These are phyloP conservation scores for Scaptomyza parva DNA, from an alignment of 2,888 invertebrate genomes.

Conservation along the genomic window DNA sequence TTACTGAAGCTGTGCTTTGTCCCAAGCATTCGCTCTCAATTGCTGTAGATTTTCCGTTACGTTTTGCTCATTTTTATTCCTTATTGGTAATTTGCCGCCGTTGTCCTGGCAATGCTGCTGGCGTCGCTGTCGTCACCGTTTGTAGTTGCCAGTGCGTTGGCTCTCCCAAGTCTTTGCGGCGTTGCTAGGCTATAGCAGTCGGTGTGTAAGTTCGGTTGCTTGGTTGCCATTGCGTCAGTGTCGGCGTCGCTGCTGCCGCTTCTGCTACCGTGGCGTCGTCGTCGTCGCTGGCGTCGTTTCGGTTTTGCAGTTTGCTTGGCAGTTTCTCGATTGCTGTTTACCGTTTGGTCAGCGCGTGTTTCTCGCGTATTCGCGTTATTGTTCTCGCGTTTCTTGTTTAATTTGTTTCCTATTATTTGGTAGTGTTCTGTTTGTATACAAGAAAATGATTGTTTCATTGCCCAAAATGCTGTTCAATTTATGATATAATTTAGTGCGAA, in stretches of 20 bases:
- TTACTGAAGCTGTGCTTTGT: constrained; percentile 15
- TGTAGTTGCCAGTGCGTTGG: constrained; percentile 31
- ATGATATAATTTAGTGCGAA: constrained; percentile 52
- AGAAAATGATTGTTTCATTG: constrained; percentile 35
- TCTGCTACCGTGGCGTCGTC: constrained; percentile 1
- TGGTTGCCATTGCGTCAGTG: constrained; percentile 54
- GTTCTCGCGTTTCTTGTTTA: constrained; percentile 31
- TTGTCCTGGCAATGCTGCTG: constrained; percentile 63
- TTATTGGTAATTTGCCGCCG: constrained; percentile 43
- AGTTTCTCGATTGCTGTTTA: constrained; percentile 75
- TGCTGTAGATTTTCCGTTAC: constrained; percentile 13
- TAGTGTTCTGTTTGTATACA: constrained; percentile 1
- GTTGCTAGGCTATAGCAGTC: constrained; percentile 46
- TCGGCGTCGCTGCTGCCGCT: constrained; percentile 43
- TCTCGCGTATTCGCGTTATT: constrained; percentile 44
- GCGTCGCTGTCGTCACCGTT: constrained; percentile 3
- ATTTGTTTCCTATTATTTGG: constrained; percentile 13
- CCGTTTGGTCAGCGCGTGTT: constrained; percentile 62
- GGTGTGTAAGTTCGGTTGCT: constrained; percentile 40
- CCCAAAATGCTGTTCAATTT: constrained; percentile 31
- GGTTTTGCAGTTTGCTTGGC: constrained; percentile 68
- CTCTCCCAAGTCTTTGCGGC: constrained; percentile 49
- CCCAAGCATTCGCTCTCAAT: constrained; percentile 18
- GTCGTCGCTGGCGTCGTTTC: constrained; percentile 56
- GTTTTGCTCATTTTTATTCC: constrained; percentile 18